These are phyloP conservation scores for Temnothorax longispinosus DNA, from an alignment of 1,140 invertebrate species.

Conservation along the genomic window DNA sequence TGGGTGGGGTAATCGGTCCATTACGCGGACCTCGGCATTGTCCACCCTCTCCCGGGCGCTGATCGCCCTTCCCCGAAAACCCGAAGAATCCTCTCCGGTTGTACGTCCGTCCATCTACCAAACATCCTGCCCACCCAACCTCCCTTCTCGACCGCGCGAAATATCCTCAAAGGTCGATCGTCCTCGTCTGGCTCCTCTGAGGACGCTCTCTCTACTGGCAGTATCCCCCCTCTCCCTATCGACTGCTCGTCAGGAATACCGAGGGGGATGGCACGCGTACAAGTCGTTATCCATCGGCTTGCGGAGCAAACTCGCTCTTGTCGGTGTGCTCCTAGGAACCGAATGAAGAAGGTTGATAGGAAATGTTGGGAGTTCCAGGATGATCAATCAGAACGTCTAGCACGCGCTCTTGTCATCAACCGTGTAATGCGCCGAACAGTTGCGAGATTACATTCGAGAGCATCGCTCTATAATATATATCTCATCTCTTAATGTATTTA, in stretches of 20 bases:
- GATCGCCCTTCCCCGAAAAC: slow-evolving; percentile 39
- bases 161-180: slow-evolving; percentile 42
- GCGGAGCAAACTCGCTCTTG: slow-evolving; percentile 48
- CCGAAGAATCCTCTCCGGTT: slow-evolving; percentile 64
- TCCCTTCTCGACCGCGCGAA: slow-evolving; percentile 18
- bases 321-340: slow-evolving; percentile 32
- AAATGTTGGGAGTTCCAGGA: slow-evolving; percentile 53
- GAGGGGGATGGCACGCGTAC: slow-evolving; percentile 77
- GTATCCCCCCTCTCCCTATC: background rate
- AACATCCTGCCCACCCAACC: slow-evolving; percentile 73
- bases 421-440: slow-evolving; percentile 9
- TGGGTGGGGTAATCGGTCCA: slow-evolving; percentile 85
- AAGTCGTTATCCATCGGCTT: slow-evolving; percentile 77
- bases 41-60: slow-evolving; percentile 80
- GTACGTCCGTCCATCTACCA: slow-evolving; percentile 76
- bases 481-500: background rate
- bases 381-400: slow-evolving; percentile 77
- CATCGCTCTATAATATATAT: background rate
- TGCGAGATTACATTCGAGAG: slow-evolving; percentile 12
- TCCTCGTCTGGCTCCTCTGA: slow-evolving; percentile 35
- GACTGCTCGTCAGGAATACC: slow-evolving; percentile 61
- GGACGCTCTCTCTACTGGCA: slow-evolving; percentile 11
- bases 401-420: slow-evolving; percentile 43
- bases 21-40: slow-evolving; percentile 83
- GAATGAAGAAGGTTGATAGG: slow-evolving; percentile 35